Base-by-base conservation (phyloP, 1,140 invertebrate species). In the Anthonomus grandis region DNA sequence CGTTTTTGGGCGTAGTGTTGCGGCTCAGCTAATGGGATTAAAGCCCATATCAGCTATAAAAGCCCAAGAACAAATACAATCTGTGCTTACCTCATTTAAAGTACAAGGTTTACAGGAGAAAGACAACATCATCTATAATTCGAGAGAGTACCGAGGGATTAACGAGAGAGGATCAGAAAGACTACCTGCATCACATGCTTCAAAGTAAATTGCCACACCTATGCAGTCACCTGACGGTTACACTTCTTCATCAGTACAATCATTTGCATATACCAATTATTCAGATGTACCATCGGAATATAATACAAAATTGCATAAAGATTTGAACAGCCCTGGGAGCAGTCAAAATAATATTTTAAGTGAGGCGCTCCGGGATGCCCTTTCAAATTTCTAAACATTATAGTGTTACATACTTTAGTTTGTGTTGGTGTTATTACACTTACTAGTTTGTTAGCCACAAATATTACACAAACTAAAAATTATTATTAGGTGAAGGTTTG, bases 21-120 rank as follows among this genome's bases (percentile, higher is more conserved):
- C 51, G 13, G 51, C 38, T 10, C 51, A 53, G 39, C 24, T 53
- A 53, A 53, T 53, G 51, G 19, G 22, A 19, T 45, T 53, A 44
- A 42, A 15, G 18, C 38, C 39, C n/a, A 18, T 42, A 48, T 53
- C 23, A 13, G 51, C 51, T 6, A 53, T 53, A 45, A 19, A 27
- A 27, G 39, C 49, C 15, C 36, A 53, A 31, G 39, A 13, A 21
- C n/a, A 37, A 19, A 46, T 45, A 24, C 36, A 53, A 22, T 53
- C 39, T 25, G 39, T 53, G 18, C 38, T 22, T 45, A 45, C 51
- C 23, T 15, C 5, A 22, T 53, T 45, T 45, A 42, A 53, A 45
- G 4, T 53, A 15, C 38, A 53, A 25, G 51, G 45, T 8, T 24
- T 53, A n/a, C 51, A 44, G 21, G 25, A 38, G 13, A 38, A 38